Evolutionary conservation across 2,113 vertebrate genomes (phyloP).

Genomic region (Hydrochoerus hydrochaeris): DNA sequence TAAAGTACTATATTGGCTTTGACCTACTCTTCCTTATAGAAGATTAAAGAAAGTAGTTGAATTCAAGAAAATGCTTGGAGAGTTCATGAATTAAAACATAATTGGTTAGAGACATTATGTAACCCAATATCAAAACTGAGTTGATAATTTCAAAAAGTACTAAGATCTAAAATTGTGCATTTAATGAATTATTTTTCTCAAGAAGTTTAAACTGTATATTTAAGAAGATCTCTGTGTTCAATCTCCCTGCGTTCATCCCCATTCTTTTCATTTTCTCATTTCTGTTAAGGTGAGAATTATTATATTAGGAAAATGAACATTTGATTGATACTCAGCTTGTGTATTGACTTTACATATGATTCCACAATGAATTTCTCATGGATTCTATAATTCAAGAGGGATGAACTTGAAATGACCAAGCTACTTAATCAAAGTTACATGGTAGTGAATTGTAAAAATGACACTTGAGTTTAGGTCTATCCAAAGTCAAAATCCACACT

Average conservation of each 20-base stretch:
- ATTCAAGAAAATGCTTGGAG: slow-evolving; percentile 24
- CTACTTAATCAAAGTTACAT: neutral
- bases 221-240: neutral
- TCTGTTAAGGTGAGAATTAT: neutral
- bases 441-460: neutral
- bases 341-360: neutral
- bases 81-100: neutral
- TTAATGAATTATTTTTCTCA: neutral
- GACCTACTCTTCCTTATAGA: neutral
- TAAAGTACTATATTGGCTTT: neutral
- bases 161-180: slow-evolving; percentile 7
- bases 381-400: neutral
- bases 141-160: neutral
- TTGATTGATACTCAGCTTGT: neutral
- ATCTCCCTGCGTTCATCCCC: neutral
- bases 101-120: neutral
- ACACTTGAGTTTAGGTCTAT: slow-evolving; percentile 26
- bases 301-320: neutral
- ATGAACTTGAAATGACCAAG: neutral
- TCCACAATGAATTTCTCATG: neutral
- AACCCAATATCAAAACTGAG: slow-evolving; percentile 11
- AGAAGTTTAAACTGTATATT: neutral
- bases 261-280: neutral
- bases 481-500: neutral
- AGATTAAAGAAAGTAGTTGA: neutral